Evolutionary conservation across 2,888 invertebrate genomes (phyloP), one percentile per base, ranked within the genome.

Genomic region (Philhelius pedissequus): DNA sequence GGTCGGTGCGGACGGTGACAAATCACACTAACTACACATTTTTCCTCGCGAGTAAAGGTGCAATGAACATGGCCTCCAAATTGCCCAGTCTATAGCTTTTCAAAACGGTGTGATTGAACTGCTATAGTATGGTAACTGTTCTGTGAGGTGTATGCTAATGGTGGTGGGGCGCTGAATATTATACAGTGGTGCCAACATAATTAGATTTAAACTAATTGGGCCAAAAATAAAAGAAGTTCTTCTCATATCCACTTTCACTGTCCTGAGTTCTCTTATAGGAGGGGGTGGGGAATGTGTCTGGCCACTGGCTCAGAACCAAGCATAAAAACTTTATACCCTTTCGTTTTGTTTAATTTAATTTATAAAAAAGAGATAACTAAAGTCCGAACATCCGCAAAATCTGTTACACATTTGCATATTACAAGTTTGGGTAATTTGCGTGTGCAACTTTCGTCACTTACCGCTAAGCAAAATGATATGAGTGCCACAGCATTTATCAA

Each of bases 31-130:
- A 45, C 22, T 6, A 43, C 43, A 43, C 48, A 76, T n/a, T 48
- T 27, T 18, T 27, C 22, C 20, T 5, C 43, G 1, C 50, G 30
- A 25, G 20, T 30, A 35, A 52, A 52, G 66, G 68, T 82, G 66
- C 78, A 82, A 78, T 83, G 83, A 83, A 79, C 83, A 83, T 83
- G 83, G 79, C 83, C 83, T 83, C 83, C 74, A 79, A 79, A 52
- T 83, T 70, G 22, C 74, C 69, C 74, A 58, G 43, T 27, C 43
- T 38, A 66, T 52, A 58, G 66, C 58, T 80, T 43, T 43, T 52
- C 45, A 68, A 62, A 83, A 70, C 52, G 70, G 43, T 75, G 74
- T 69, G 56, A 66, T 75, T 83, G 83, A 74, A 74, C 74, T 58
- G 48, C 15, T 7, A n/a, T n/a, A 50, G 18, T 13, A 30, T 13